These are phyloP conservation scores for Squalus acanthias DNA, from an alignment of 2,797 vertebrate species.

Conservation along the genomic window DNA sequence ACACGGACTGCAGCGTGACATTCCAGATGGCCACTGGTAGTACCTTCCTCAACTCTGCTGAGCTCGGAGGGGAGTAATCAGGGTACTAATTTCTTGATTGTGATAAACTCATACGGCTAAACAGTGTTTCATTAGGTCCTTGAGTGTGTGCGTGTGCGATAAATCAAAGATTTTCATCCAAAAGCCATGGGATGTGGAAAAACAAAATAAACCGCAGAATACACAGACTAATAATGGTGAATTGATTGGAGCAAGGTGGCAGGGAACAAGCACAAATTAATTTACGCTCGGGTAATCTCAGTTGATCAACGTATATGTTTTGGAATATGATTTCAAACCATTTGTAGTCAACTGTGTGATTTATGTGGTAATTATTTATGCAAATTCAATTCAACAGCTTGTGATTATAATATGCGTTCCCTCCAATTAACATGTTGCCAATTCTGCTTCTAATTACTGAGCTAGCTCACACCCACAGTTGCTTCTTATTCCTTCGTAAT, in stretches of 20 bases:
- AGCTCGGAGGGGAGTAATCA: background rate
- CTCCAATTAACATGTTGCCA: slow-evolving; percentile 32
- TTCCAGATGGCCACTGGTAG: background rate
- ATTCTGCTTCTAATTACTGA: slow-evolving; percentile 26
- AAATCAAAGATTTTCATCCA: slow-evolving; percentile 5
- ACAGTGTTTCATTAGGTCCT: background rate
- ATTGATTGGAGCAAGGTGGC: background rate
- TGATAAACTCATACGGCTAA: background rate
- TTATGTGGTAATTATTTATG: slow-evolving; percentile 37
- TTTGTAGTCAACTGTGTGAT: slow-evolving; percentile 35
- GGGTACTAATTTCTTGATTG: background rate
- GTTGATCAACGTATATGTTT: slow-evolving; percentile 27
- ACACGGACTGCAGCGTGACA: too few relatives aligned
- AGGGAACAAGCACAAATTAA: slow-evolving; percentile 32
- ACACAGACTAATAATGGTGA: background rate
- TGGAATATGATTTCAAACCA: slow-evolving; percentile 11
- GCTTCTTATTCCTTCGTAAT: background rate
- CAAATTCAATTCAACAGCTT: slow-evolving; percentile 31
- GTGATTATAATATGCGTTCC: slow-evolving; percentile 30
- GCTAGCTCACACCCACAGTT: background rate
- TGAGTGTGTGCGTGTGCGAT: background rate
- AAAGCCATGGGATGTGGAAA: background rate
- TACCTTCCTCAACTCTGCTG: background rate
- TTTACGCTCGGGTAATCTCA: slow-evolving; percentile 10
- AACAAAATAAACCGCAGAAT: background rate